These are phyloP conservation scores for Oryzias curvinotus DNA, from an alignment of 2,113 vertebrate genomes.

Conservation along the genomic window DNA sequence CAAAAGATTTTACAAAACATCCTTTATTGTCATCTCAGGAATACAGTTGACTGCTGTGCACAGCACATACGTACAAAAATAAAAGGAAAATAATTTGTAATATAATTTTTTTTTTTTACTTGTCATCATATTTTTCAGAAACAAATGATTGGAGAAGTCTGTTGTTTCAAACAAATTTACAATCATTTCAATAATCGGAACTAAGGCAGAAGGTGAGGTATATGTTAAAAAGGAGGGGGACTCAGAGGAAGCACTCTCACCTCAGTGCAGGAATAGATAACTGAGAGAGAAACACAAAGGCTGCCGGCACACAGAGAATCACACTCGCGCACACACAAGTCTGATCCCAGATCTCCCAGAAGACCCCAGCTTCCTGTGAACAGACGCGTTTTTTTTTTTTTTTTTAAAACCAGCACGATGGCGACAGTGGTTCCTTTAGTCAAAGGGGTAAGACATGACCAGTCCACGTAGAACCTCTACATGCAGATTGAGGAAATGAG, in stretches of 20 bases:
- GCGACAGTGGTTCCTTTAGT: constrained; percentile 42
- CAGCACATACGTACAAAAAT: constrained; percentile 97
- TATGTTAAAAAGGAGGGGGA: constrained; percentile 78
- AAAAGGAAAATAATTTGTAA: constrained; percentile 86
- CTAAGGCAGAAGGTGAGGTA: constrained; percentile 88
- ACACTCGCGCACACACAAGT: constrained; percentile 34
- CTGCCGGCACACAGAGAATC: constrained; percentile 59
- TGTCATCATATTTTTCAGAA: constrained; percentile 80
- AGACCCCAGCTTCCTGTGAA: constrained; percentile 51
- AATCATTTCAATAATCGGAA: constrained; percentile 82
- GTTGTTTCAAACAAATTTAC: constrained; percentile 84
- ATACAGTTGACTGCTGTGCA: constrained; percentile 91
- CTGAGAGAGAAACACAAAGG: constrained; percentile 82
- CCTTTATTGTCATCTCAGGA: constrained; percentile 84
- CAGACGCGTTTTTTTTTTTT: constrained; percentile 45
- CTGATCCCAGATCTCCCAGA: constrained; percentile 50
- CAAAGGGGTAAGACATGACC: constrained; percentile 19
- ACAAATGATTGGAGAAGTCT: constrained; percentile 82
- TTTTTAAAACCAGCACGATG: constrained; percentile 45
- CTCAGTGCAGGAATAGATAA: constrained; percentile 82
- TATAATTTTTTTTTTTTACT: constrained; percentile 80
- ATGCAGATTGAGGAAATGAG: constrained; percentile 37
- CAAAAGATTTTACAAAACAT: constrained; percentile 80
- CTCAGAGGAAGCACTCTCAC: constrained; percentile 75
- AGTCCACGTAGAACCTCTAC: constrained; percentile 32